Evolutionary conservation across 2,888 invertebrate species (phyloP).

Genomic region (Deilephila porcellus): DNA sequence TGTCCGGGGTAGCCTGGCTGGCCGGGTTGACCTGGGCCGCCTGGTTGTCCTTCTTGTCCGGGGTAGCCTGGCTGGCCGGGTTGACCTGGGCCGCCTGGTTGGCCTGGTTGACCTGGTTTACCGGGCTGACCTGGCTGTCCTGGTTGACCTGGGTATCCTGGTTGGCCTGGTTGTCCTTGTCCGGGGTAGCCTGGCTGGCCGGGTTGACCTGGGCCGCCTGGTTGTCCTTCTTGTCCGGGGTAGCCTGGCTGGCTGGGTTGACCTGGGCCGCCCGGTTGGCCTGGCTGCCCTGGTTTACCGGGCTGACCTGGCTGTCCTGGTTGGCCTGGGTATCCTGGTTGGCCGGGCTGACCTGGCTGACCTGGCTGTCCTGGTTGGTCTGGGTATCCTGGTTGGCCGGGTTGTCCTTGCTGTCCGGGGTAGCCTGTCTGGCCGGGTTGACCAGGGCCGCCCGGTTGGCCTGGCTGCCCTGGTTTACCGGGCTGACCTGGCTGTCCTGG

Average conservation of each 20-base stretch:
- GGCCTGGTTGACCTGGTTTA: constrained; percentile 40
- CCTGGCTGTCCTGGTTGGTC: constrained; percentile 36
- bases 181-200: constrained; percentile 41
- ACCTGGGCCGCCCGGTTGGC: constrained; percentile 39
- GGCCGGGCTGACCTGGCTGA: constrained; percentile 46
- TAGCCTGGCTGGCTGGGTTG: constrained; percentile 48
- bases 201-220: constrained; percentile 43
- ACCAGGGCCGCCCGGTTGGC: constrained; percentile 34
- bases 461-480: constrained; percentile 34
- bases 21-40: constrained; percentile 36
- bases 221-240: constrained; percentile 50
- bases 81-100: constrained; percentile 40
- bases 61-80: constrained; percentile 37
- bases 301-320: constrained; percentile 72
- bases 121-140: constrained; percentile 42
- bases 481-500: constrained; percentile 41
- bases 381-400: constrained; percentile 44
- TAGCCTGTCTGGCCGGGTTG: constrained; percentile 36
- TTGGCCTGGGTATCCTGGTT: constrained; percentile 55
- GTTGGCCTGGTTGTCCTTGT: constrained; percentile 42
- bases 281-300: constrained; percentile 53
- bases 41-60: constrained; percentile 33
- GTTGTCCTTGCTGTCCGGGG: constrained; percentile 45
- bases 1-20: constrained; percentile 37
- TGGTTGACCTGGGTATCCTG: constrained; percentile 41